phyloP scores from a whole-genome alignment of 53 echinoderm and acorn worm species.

The Arbacia lixula region DNA sequence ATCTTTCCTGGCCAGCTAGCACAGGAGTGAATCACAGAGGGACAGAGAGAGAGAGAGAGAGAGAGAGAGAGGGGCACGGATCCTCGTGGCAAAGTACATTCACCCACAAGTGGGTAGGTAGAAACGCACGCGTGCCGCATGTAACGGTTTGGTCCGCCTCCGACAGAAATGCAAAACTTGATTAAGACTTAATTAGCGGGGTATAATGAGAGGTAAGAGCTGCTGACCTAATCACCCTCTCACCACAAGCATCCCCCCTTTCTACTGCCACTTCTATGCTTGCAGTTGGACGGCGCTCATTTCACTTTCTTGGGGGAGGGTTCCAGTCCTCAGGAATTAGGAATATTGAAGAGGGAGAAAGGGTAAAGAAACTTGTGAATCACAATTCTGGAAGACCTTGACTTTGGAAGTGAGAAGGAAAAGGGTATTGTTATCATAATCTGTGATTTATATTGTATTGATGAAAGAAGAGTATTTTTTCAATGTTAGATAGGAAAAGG shows the following conservation, averaged over 20 bases:
- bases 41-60: conserved; percentile 18
- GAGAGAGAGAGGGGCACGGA: conserved; percentile 13
- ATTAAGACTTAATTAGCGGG: conserved; percentile 57
- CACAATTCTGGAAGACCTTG: conserved; percentile 16
- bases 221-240: conserved; percentile 22
- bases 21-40: conserved; percentile 19
- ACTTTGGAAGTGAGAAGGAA: conserved; percentile 1
- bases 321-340: too few species aligned
- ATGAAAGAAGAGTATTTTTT: too few species aligned
- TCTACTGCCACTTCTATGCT: too few species aligned
- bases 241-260: neutral
- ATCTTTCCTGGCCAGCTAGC: conserved; percentile 40
- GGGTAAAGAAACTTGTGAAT: conserved; percentile 26
- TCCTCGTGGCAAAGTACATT: conserved; percentile 38
- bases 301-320: too few species aligned
- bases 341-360: too few species aligned
- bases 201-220: conserved; percentile 42
- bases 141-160: conserved; percentile 5
- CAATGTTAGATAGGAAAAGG: too few species aligned
- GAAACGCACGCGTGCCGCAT: too few species aligned
- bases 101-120: too few species aligned
- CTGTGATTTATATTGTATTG: too few species aligned
- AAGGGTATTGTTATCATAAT: neutral
- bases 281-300: too few species aligned
- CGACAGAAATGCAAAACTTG: conserved; percentile 37